These are phyloP conservation scores for Coregonus suidteri DNA, from an alignment of 2,797 vertebrate genomes.

Conservation along the genomic window DNA sequence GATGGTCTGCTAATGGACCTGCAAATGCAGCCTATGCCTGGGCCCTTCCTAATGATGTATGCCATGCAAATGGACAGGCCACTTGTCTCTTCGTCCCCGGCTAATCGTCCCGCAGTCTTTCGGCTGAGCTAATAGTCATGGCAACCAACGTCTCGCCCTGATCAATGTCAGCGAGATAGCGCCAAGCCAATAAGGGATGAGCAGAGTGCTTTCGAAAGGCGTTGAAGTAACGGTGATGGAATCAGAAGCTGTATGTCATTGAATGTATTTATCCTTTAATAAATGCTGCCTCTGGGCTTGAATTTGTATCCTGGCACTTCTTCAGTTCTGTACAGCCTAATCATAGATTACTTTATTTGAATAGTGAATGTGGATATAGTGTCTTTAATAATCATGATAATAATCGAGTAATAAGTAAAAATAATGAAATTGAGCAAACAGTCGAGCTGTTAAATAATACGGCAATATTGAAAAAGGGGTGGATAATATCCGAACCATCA, in stretches of 20 bases:
- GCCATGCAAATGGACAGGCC: slow-evolving; percentile 44
- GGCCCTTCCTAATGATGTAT: slow-evolving; percentile 55
- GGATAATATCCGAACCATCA: too few species aligned
- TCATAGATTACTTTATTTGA: slow-evolving; percentile 28
- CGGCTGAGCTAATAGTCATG: slow-evolving; percentile 45
- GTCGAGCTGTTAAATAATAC: too few species aligned
- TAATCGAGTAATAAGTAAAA: too few species aligned
- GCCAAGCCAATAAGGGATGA: slow-evolving; percentile 28
- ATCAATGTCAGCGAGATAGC: neutral
- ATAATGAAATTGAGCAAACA: too few species aligned
- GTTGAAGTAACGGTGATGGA: slow-evolving; percentile 26
- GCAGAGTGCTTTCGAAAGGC: slow-evolving; percentile 38
- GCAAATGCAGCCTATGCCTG: slow-evolving; percentile 52
- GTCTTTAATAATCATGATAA: slow-evolving; percentile 10
- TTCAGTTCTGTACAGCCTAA: neutral
- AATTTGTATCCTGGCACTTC: slow-evolving; percentile 3
- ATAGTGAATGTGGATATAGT: slow-evolving; percentile 14
- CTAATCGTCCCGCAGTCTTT: slow-evolving; percentile 49
- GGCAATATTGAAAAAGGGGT: too few species aligned
- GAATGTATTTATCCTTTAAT: slow-evolving; percentile 10
- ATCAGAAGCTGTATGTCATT: slow-evolving; percentile 38
- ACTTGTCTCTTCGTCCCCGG: slow-evolving; percentile 55
- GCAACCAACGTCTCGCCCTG: slow-evolving; percentile 2
- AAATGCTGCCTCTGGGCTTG: neutral
- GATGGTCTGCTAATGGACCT: slow-evolving; percentile 54